These are phyloP conservation scores for Meghimatium bilineatum DNA, from an alignment of 2,888 invertebrate genomes.

Conservation along the genomic window DNA sequence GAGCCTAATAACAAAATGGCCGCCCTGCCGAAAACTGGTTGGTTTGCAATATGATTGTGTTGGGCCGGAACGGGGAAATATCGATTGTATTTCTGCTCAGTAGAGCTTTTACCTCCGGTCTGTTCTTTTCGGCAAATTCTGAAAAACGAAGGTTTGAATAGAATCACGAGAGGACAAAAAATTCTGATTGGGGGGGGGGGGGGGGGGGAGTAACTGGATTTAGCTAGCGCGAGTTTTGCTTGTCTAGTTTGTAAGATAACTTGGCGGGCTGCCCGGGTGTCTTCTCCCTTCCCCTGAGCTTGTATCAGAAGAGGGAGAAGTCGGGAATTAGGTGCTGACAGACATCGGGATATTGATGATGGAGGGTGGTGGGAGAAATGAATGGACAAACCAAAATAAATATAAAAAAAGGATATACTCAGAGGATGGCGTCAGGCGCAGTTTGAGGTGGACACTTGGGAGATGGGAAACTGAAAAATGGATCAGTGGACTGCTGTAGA, in stretches of 20 bases:
- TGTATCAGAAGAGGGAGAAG: background rate
- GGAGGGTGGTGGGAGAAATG: background rate
- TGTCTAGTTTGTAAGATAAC: conserved; percentile 25
- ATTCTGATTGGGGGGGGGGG: too few species aligned
- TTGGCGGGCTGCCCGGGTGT: conserved; percentile 38
- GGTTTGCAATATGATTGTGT: too few species aligned
- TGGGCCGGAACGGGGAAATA: too few species aligned
- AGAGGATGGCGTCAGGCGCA: too few species aligned
- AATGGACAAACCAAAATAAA: background rate
- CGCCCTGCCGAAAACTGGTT: too few species aligned
- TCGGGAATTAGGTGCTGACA: background rate
- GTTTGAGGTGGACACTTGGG: background rate
- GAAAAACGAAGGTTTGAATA: conserved; percentile 30
- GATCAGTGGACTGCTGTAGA: background rate
- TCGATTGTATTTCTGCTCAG: too few species aligned
- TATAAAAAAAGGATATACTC: too few species aligned
- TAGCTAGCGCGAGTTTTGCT: conserved; percentile 32
- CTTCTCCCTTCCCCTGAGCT: background rate
- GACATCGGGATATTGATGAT: background rate
- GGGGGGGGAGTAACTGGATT: conserved; percentile 21
- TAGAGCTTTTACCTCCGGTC: background rate
- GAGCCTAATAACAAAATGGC: conserved; percentile 11
- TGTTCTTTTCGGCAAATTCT: conserved; percentile 27
- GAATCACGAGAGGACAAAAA: conserved; percentile 2
- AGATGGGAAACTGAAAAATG: too few species aligned